Evolutionary conservation across 2,113 vertebrate species (phyloP).

Genomic region (Addax nasomaculatus): DNA sequence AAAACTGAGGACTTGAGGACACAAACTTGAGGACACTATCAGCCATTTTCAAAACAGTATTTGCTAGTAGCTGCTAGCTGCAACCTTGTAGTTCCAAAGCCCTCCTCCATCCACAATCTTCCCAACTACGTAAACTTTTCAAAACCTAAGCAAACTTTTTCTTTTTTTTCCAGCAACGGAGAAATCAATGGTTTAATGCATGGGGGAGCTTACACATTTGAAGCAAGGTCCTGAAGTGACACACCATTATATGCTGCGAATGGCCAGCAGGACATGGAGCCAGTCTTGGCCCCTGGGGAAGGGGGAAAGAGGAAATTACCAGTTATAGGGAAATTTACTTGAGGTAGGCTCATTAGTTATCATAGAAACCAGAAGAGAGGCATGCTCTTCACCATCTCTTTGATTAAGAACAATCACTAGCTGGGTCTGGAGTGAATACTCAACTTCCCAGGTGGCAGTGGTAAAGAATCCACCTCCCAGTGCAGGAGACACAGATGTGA

Average conservation of each 20-base stretch:
- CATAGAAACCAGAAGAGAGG: background rate
- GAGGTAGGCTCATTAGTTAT: background rate
- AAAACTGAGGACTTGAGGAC: background rate
- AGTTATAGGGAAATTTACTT: background rate
- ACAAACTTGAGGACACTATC: background rate
- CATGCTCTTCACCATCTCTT: background rate
- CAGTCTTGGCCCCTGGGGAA: background rate
- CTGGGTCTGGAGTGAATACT: background rate
- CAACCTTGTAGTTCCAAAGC: background rate
- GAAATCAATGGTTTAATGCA: background rate
- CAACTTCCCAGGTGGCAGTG: background rate
- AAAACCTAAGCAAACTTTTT: background rate
- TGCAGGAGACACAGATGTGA: background rate
- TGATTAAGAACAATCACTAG: background rate
- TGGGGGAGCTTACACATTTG: background rate
- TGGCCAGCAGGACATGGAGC: background rate
- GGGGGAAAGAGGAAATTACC: background rate
- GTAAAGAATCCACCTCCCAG: background rate
- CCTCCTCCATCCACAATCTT: background rate
- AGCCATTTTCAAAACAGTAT: background rate
- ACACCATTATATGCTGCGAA: accelerated
- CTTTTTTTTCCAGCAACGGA: background rate
- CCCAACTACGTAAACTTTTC: background rate
- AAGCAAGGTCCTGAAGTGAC: background rate
- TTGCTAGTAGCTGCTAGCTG: background rate